These are phyloP conservation scores for Cephus nigrinus DNA, from an alignment of 2,888 invertebrate genomes.

Conservation along the genomic window DNA sequence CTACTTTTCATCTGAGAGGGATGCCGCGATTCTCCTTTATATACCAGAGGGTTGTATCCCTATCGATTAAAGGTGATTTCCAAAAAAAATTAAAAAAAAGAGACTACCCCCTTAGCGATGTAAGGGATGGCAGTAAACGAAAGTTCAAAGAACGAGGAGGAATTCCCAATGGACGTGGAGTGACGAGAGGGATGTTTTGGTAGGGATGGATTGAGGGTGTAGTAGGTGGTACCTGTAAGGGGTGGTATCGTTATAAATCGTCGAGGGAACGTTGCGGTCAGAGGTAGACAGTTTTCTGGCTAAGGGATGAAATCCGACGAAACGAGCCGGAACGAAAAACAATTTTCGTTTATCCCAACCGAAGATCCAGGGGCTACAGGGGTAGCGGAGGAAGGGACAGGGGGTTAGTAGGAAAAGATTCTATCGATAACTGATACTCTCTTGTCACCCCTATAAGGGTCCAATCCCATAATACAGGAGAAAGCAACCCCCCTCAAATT, in stretches of 20 bases:
- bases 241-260: constrained; percentile 21
- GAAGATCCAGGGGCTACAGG: not conserved
- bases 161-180: constrained; percentile 5
- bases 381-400: not conserved
- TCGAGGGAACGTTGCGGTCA: constrained; percentile 15
- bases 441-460: not conserved
- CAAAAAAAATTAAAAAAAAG: not conserved
- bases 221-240: not conserved
- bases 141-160: constrained; percentile 9
- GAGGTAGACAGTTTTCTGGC: not conserved
- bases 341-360: constrained; percentile 26
- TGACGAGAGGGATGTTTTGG: not conserved
- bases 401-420: not conserved
- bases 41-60: not conserved
- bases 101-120: not conserved
- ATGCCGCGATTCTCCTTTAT: not conserved
- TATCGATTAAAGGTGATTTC: not conserved
- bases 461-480: not conserved
- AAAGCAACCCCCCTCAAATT: not conserved
- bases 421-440: not conserved
- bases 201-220: not conserved
- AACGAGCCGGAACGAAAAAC: constrained; percentile 21
- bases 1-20: not conserved
- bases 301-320: constrained; percentile 4
- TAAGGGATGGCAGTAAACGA: not conserved